Base-by-base conservation (phyloP, 2,888 invertebrate species). In the Pyralis farinalis region DNA sequence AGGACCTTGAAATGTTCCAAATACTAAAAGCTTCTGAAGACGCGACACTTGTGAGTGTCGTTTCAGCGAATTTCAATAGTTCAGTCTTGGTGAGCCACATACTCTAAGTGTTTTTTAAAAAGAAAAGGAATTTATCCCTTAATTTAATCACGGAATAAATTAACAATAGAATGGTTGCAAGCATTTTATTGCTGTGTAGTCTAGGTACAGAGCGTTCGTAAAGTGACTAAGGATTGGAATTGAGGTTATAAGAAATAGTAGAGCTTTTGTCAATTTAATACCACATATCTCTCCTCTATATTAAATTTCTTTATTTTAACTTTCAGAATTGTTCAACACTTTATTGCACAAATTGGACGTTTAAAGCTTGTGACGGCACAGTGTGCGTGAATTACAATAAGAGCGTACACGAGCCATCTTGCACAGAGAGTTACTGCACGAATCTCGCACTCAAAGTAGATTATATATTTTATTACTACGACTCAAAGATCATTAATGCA, bases 281-380 rank as follows among this genome's bases (percentile, higher is more conserved):
- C n/a, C n/a, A n/a, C n/a, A n/a, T n/a, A n/a, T n/a, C n/a, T n/a
- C n/a, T n/a, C n/a, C n/a, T n/a, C n/a, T n/a, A n/a, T n/a, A n/a
- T n/a, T n/a, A n/a, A n/a, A n/a, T n/a, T n/a, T n/a, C n/a, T n/a
- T n/a, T n/a, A n/a, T 40, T 34, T 28, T 33, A 20, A 38, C 29
- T 82, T 79, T 39, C 73, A 87, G 88, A 76, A 85, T 53, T 86
- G 85, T 53, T 68, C 81, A 10, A 67, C 57, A 28, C 51, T 84
- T 16, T 63, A 80, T 46, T 86, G 86, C 48, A 65, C 73, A 3
- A 77, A 80, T 51, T 86, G 80, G 84, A 78, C 74, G 28, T 53
- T 76, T 5, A 43, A 71, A 10, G 55, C 68, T 20, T 87, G 87
- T 44, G 50, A 76, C 22, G 60, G 68, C 28, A 27, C 46, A 1